Base-by-base conservation (phyloP, 2,888 invertebrate genomes). In the Nemotelus pantherinus region DNA sequence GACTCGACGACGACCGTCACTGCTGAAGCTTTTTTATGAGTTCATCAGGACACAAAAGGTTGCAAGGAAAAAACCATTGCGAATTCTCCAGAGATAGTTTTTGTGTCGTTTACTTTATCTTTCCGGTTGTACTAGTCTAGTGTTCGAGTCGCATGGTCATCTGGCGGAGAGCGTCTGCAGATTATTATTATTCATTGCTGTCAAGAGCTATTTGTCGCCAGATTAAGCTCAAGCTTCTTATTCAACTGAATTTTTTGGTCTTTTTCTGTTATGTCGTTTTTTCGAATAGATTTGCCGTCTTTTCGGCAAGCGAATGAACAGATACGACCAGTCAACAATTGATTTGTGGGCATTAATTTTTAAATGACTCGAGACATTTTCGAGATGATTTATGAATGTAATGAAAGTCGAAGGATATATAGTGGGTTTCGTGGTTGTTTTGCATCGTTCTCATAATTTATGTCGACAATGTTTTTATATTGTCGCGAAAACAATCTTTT, bases 121-220 rank as follows among this genome's bases (percentile, higher is more conserved):
- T 10, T 53, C 53, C 10, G 53, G 10, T 53, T 53, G 53, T 6
- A 53, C 7, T 53, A 25, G 25, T 10, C 53, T 53, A 10, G 53
- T 7, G 7, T 7, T 6, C 53, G 53, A 10, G 53, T 7, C 53
- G 53, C 53, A 6, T 53, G 6, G 6, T 53, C 53, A 10, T 53
- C 10, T 10, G 53, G 10, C 53, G 10, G 7, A 10, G 53, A 53
- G n/a, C n/a, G 25, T 6, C 10, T 25, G 5, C 60, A 60, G 39
- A 25, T n/a, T 60, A 60, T 25, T 25, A 25, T 60, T 60, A 60
- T 60, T 60, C 60, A 60, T 60, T 10, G 25, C 60, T 3, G 60
- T 60, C 60, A 60, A 60, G 60, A 60, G 60, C 60, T 39, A 60
- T 60, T 60, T 60, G 60, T 60, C 60, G 60, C 60, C 25, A 60